Base-by-base conservation (phyloP, 2,797 vertebrate genomes). In the Hemitrygon akajei region DNA sequence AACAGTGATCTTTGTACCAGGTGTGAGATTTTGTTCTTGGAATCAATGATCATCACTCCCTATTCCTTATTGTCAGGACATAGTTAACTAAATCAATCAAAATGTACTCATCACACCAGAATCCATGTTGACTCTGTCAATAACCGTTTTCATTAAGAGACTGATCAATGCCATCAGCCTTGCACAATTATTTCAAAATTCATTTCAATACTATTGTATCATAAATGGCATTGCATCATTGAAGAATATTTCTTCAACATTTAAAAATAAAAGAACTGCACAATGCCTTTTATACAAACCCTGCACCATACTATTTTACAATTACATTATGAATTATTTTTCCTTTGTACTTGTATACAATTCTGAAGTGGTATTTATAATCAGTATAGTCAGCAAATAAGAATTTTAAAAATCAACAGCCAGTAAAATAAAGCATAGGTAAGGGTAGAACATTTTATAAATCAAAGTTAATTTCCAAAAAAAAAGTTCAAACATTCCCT, bases 51-150 rank as follows among this genome's bases (percentile, higher is more conserved):
- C 56, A 63, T 56, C 84, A 87, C 58, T 60, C 58, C 25, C 5
- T 60, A 14, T 87, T 56, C 56, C 56, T 60, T 87, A 87, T 16
- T 60, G 1, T 87, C 84, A 87, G 84, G 56, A 60, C 84, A 97
- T 96, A 97, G 97, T 96, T 96, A 96, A 97, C 96, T 96, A n/a
- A 96, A 95, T 95, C 96, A 95, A 95, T 47, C 56, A 87, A 87
- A 27, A 37, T 63, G 30, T 86, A 56, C 47, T 87, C 84, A 58
- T 87, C 84, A 87, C 84, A 87, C 84, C 9, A 87, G 84, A 87
- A 87, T 87, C 4, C 30, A 87, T n/a, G 11, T 87, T 87, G 60
- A 60, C 58, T 27, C 25, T 27, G 58, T 87, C 58, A 87, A 14
- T 30, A 30, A 12, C 40, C 3, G 3, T 47, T 47, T 47, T 20